These are phyloP conservation scores for Mormyrus iriodes DNA, from an alignment of 2,113 vertebrate species.

Conservation along the genomic window DNA sequence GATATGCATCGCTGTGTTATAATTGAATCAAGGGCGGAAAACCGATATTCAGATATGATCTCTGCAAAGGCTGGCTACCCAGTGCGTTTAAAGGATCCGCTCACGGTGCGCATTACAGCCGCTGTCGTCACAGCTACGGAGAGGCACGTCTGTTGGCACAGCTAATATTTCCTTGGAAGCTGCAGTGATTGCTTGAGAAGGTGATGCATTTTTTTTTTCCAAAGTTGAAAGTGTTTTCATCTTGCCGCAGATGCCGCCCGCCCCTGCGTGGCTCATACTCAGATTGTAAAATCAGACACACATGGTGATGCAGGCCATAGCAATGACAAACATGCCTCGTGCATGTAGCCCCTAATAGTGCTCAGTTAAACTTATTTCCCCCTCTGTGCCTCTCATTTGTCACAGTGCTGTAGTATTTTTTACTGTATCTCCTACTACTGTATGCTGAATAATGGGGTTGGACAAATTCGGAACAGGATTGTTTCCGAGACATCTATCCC, in stretches of 20 bases:
- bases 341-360: not conserved
- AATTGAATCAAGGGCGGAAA: slow-evolving; percentile 7
- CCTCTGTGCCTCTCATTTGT: not conserved
- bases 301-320: not conserved
- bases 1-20: not conserved
- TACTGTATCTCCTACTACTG: not conserved
- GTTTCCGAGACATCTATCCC: not conserved
- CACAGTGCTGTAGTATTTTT: not conserved
- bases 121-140: not conserved
- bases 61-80: not conserved
- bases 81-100: not conserved
- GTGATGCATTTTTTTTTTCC: not conserved
- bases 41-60: slow-evolving; percentile 3
- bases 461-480: not conserved
- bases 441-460: not conserved
- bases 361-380: not conserved
- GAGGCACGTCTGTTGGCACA: not conserved
- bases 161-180: not conserved
- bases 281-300: not conserved
- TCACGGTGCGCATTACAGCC: not conserved
- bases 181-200: not conserved
- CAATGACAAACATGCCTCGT: not conserved
- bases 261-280: not conserved
- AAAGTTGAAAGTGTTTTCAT: not conserved
- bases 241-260: no score